phyloP scores from a whole-genome alignment of 2,888 invertebrate genomes.

The Ormia ochracea region DNA sequence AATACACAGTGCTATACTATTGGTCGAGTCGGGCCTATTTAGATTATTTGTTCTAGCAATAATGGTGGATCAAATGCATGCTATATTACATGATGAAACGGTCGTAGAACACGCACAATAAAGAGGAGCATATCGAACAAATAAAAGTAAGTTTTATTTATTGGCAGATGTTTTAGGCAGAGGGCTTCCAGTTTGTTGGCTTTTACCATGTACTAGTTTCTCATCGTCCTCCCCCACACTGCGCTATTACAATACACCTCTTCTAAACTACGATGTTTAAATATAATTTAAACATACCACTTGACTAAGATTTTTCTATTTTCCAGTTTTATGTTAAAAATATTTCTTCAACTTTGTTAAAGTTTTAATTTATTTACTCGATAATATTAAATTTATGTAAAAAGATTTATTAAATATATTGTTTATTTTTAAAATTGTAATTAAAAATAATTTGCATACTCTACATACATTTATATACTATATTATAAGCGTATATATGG shows the following conservation, averaged over 20 bases:
- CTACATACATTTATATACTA: too few relatives aligned
- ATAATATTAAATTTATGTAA: too few relatives aligned
- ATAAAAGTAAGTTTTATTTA: conserved; percentile 81
- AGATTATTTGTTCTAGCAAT: conserved; percentile 92
- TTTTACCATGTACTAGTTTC: conserved; percentile 82
- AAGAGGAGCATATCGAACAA: conserved; percentile 81
- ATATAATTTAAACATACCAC: conserved; percentile 4
- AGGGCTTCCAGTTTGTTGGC: conserved; percentile 84
- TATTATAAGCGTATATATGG: too few relatives aligned
- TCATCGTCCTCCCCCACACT: conserved; percentile 71
- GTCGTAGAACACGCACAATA: conserved; percentile 87
- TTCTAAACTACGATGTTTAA: conserved; percentile 76
- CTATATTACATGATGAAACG: conserved; percentile 90
- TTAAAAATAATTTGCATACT: too few relatives aligned
- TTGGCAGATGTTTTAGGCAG: conserved; percentile 88
- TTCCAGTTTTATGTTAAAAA: too few relatives aligned
- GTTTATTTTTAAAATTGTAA: too few relatives aligned
- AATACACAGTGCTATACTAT: conserved; percentile 88
- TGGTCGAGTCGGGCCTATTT: conserved; percentile 89
- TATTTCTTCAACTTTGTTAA: too few relatives aligned
- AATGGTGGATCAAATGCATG: conserved; percentile 89
- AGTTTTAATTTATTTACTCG: too few relatives aligned
- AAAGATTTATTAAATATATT: too few relatives aligned
- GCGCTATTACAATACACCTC: conserved; percentile 75
- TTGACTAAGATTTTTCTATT: not conserved